A percentile compares a stretch with the other conserved stretches of the same genome.
These are phyloP conservation scores for Actinia tenebrosa DNA, from an alignment of 64 coral and sea anemone species.

Conservation along the genomic window DNA sequence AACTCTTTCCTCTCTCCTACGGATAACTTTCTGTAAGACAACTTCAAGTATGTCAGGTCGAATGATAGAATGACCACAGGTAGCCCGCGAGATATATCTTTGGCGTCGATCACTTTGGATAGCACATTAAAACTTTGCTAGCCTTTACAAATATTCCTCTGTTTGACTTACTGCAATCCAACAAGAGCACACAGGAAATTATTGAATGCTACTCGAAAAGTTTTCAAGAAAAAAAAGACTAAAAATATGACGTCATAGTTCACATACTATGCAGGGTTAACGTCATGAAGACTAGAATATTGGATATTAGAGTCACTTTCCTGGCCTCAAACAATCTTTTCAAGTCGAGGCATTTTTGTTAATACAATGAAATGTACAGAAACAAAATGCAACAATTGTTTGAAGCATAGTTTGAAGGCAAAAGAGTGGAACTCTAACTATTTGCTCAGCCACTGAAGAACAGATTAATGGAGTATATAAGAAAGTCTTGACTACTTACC, in stretches of 20 bases:
- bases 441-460: no score
- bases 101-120: neutral
- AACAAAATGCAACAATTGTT: no score
- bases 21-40: neutral
- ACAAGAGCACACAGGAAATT: neutral
- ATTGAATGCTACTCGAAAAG: neutral
- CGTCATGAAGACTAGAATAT: neutral
- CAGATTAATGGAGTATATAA: no score
- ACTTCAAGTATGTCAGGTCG: no score
- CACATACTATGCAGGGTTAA: neutral
- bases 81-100: neutral
- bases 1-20: neutral
- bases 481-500: conserved; percentile 32
- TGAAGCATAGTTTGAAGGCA: no score
- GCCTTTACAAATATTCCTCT: conserved; percentile 71
- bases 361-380: no score
- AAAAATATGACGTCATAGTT: neutral
- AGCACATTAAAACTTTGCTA: conserved; percentile 81
- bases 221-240: neutral
- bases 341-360: no score
- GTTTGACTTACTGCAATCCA: conserved; percentile 58
- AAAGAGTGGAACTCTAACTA: no score
- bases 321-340: no score
- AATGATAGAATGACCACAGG: neutral
- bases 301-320: no score